Percentiles rank a stretch among this genome's conserved stretches.
These are phyloP conservation scores for Drosophila albomicans DNA, from an alignment of 1,140 invertebrate species.

Conservation along the genomic window DNA sequence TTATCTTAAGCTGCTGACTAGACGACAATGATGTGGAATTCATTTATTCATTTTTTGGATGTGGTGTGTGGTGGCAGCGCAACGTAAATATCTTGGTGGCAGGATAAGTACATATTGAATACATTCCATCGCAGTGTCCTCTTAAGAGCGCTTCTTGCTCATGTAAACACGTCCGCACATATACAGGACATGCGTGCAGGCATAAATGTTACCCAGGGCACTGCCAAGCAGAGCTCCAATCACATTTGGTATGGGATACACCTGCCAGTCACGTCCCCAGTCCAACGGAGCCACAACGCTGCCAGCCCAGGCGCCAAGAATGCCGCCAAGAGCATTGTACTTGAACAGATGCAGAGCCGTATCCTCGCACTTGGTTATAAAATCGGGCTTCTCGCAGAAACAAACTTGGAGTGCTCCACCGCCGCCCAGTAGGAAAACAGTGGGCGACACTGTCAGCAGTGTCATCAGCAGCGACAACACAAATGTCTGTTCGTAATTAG, in stretches of 20 bases:
- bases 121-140: constrained; percentile 11
- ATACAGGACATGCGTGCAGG: constrained; percentile 77
- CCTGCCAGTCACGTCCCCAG: constrained; percentile 94
- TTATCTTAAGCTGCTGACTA: constrained; percentile 75
- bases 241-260: constrained; percentile 89
- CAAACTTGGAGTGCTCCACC: constrained; percentile 78
- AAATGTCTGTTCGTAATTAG: constrained; percentile 82
- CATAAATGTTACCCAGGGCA: constrained; percentile 85
- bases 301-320: constrained; percentile 92
- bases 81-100: constrained; percentile 64
- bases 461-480: constrained; percentile 78
- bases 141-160: constrained; percentile 75
- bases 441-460: constrained; percentile 77
- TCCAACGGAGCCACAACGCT: constrained; percentile 92
- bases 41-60: constrained; percentile 19
- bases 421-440: constrained; percentile 78
- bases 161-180: constrained; percentile 77
- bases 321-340: constrained; percentile 86
- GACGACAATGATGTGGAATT: constrained; percentile 54
- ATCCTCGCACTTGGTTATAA: constrained; percentile 78
- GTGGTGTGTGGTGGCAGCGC: constrained; percentile 63
- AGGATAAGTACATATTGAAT: constrained; percentile 59
- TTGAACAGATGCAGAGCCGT: constrained; percentile 83
- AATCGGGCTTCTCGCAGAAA: constrained; percentile 82
- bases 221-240: constrained; percentile 88